Conservation (phyloP, 2,888 invertebrate species). For the Chesias legatella region DNA sequence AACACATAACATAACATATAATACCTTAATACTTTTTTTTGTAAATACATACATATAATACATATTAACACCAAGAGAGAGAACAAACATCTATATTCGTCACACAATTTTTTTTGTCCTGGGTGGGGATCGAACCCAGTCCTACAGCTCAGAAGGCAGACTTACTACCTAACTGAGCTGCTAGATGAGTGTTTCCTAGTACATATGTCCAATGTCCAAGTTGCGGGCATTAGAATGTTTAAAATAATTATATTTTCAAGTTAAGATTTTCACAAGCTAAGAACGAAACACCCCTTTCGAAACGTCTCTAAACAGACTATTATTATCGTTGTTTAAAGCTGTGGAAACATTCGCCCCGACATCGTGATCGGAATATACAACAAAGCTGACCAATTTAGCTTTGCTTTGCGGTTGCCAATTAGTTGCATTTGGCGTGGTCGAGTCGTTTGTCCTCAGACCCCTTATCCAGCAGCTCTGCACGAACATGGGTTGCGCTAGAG, state of each 20-base stretch:
- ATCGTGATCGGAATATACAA: conserved; percentile 22
- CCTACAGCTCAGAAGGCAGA: too few species aligned
- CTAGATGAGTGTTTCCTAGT: too few species aligned
- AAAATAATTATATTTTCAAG: neutral
- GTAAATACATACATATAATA: too few species aligned
- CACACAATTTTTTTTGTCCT: too few species aligned
- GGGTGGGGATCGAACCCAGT: too few species aligned
- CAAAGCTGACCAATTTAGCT: conserved; percentile 39
- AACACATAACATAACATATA: too few species aligned
- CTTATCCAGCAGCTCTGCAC: conserved; percentile 18
- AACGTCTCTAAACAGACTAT: conserved; percentile 5
- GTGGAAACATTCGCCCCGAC: conserved; percentile 11
- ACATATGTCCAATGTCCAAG: too few species aligned
- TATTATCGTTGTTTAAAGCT: neutral
- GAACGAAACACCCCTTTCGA: conserved; percentile 1
- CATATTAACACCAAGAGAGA: too few species aligned
- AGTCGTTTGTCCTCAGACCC: conserved; percentile 42
- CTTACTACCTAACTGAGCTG: too few species aligned
- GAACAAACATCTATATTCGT: too few species aligned
- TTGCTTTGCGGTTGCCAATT: conserved; percentile 39
- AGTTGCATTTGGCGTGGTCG: conserved; percentile 33
- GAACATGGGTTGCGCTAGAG: conserved; percentile 12
- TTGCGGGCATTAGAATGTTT: neutral
- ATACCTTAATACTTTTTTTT: too few species aligned
- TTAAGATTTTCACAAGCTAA: neutral